Evolutionary conservation across 2,113 vertebrate genomes (phyloP), one percentile per base, ranked within the genome.

Genomic region (Alligator mississippiensis): DNA sequence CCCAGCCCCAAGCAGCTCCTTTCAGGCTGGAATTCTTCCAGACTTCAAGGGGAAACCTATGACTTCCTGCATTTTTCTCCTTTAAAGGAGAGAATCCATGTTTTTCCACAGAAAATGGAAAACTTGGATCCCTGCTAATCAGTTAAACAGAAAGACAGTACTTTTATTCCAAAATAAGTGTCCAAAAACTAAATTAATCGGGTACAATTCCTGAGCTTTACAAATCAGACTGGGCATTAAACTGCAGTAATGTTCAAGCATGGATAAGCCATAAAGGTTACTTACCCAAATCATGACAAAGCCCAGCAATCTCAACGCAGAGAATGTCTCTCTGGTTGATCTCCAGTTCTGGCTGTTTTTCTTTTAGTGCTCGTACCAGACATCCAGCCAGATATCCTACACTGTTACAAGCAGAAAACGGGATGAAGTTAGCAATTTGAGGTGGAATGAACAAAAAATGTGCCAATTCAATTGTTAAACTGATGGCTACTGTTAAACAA

Each of bases 271-370:
- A n/a, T 1, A 72, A 6, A 14, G 5, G 16, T 3, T 75, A 60
- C 96, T 97, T 96, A 99, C 99, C 99, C 22, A 99, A 96, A 94
- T 99, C 99, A 7, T 99, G 99, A 88, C 99, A 99, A 80, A 99
- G 99, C 4, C 99, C 99, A 17, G 99, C 99, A 2, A 99, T 99
- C 97, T 99, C 99, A 80, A 99, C 99, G 84, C 99, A 99, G 4
- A 99, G 98, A 21, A 98, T 95, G 82, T 99, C 99, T 92, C 98
- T 97, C 6, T 89, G 90, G 61, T 96, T 98, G 90, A 99, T 99
- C 58, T 93, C 80, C 81, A 99, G 97, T 4, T 99, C 99, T 4
- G 98, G 99, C 22, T 99, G 99, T 28, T 94, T 98, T 28, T 98
- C 97, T 64, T 96, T 97, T 59, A 99, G 97, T 27, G 95, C 89